phyloP scores from a whole-genome alignment of 1,140 invertebrate species.

The Orchesella cincta region DNA sequence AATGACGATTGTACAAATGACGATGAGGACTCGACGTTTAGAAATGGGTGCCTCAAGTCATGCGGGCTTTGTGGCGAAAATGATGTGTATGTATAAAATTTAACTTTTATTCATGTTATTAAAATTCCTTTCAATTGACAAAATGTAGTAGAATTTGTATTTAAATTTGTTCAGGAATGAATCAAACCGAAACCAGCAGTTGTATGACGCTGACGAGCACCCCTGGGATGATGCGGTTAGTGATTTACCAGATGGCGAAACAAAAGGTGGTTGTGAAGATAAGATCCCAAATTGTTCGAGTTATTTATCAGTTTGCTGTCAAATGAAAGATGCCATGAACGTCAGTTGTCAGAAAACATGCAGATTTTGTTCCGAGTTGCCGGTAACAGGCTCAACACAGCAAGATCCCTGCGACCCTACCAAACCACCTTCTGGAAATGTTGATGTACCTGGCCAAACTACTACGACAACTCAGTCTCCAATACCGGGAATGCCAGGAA shows the following conservation, averaged over 20 bases:
- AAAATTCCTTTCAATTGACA: no score
- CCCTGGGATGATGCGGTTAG: no score
- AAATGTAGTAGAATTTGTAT: no score
- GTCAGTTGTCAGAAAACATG: neutral
- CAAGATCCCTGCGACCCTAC: neutral
- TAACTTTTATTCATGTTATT: no score
- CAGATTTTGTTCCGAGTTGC: neutral
- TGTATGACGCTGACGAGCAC: no score
- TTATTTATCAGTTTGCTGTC: neutral
- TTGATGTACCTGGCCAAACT: neutral
- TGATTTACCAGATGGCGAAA: no score
- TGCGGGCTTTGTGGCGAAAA: neutral
- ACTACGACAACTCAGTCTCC: neutral
- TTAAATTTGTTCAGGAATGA: no score
- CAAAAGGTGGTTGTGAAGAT: neutral
- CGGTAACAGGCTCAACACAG: no score
- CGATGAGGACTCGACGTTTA: neutral
- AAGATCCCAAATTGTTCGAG: neutral
- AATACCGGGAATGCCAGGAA: neutral
- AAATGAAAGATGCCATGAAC: neutral
- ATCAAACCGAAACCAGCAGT: no score
- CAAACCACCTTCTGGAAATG: neutral
- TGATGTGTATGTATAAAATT: slow-evolving; percentile 2
- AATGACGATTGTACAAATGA: neutral
- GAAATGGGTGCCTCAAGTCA: neutral